Base-by-base conservation (phyloP, 2,888 invertebrate genomes). In the Nomada flava region DNA sequence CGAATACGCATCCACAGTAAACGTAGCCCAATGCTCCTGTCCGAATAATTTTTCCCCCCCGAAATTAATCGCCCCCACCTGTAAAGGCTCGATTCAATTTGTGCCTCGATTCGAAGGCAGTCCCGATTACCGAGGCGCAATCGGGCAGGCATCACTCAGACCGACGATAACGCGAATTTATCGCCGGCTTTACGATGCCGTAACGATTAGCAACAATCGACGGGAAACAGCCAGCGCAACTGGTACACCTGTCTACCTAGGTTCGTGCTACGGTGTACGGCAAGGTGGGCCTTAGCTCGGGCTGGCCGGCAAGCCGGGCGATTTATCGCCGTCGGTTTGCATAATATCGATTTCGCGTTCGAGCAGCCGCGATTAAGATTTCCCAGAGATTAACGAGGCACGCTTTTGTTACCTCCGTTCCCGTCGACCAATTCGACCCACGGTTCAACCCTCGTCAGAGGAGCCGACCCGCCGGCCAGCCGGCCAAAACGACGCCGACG, bases 261-360 rank as follows among this genome's bases (percentile, higher is more conserved):
- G 18, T 42, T 55, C 36, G 7, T 36, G 36, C 36, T 10, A 3
- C 26, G 44, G 11, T 4, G 29, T 20, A 18, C 67, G 26, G 65
- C 70, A 62, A 82, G 73, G 57, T 52, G 76, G 67, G 52, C 62
- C 82, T 81, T 81, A 76, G 50, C 59, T 55, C 23, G 53, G n/a
- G 59, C 36, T n/a, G 29, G 9, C 47, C 23, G 23, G 18, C 29
- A 26, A 62, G 52, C 62, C 44, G 36, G 15, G 11, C 86, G 85
- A 91, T 90, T 90, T 91, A 89, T 85, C 79, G 88, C 60, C 70
- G 67, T 85, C 85, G 87, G 89, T 92, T 91, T 92, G 90, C 90
- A 90, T 90, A 90, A 91, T 90, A 91, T 92, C 91, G 91, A 90
- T 91, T 90, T 91, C 90, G 84, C 90, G 88, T 91, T 90, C 87